Evolutionary conservation across 37 sponge, comb jelly and placozoan genomes (phyloP).

Genomic region (Ephydatia muelleri): DNA sequence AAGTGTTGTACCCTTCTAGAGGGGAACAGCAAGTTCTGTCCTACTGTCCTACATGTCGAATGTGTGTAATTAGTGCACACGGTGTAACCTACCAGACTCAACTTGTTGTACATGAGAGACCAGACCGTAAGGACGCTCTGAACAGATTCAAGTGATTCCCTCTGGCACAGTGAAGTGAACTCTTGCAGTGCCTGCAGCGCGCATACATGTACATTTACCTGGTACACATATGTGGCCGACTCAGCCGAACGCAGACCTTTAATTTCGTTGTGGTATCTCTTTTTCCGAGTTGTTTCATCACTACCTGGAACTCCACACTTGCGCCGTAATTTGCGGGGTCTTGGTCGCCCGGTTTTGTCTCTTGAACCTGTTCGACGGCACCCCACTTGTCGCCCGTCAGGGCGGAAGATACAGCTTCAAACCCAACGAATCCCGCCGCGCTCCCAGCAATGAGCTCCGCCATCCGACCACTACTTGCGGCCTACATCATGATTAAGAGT

Average conservation of each 20-base stretch:
- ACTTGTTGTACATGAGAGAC: constrained; percentile 70
- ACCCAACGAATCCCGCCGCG: constrained; percentile 57
- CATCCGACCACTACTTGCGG: constrained; percentile 70
- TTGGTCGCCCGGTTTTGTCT: not conserved
- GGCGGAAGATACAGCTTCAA: constrained; percentile 45
- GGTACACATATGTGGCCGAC: not conserved
- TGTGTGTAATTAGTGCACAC: not conserved
- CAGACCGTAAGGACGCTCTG: constrained; percentile 30
- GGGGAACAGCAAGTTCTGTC: too few species aligned
- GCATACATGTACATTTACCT: not conserved
- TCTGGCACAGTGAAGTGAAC: constrained; percentile 39
- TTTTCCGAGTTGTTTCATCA: constrained; percentile 70
- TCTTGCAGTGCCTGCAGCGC: constrained; percentile 59
- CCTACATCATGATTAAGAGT: too few species aligned
- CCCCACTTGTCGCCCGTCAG: not conserved
- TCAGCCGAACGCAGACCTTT: constrained; percentile 27
- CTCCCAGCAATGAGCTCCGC: constrained; percentile 43
- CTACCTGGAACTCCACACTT: constrained; percentile 44
- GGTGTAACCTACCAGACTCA: constrained; percentile 44
- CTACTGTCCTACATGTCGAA: too few species aligned
- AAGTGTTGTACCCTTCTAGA: too few species aligned
- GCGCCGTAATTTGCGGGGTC: not conserved
- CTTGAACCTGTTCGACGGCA: not conserved
- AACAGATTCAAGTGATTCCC: constrained; percentile 9
- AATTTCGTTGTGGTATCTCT: constrained; percentile 67